These are phyloP conservation scores for Rhea americana DNA, from an alignment of 2,113 vertebrate species.

Conservation along the genomic window DNA sequence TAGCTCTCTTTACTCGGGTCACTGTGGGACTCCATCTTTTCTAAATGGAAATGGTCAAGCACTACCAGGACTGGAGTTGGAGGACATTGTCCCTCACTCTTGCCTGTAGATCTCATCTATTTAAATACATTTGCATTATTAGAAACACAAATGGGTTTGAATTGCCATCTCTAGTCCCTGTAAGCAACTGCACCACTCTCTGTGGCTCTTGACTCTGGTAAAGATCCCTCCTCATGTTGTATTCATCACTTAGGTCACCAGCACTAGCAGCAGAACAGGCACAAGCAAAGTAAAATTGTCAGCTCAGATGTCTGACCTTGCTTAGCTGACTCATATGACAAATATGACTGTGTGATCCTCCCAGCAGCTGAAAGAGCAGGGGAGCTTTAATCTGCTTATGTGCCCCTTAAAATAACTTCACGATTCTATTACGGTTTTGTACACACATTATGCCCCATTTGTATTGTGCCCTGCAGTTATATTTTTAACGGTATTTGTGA, in stretches of 20 bases:
- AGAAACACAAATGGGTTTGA: neutral
- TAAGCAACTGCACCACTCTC: neutral
- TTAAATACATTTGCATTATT: neutral
- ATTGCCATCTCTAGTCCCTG: neutral
- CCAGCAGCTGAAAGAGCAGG: too few relatives aligned
- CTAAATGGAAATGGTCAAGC: neutral
- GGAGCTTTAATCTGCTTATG: neutral
- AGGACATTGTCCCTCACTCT: neutral
- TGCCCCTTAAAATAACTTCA: neutral
- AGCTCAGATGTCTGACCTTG: neutral
- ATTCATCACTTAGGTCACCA: neutral
- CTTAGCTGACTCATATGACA: neutral
- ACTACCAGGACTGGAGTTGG: neutral
- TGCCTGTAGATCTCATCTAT: neutral
- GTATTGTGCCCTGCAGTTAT: neutral
- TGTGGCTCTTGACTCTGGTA: rapidly evolving
- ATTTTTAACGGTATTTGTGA: neutral
- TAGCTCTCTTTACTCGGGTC: neutral
- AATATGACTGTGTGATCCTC: neutral
- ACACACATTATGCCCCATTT: neutral
- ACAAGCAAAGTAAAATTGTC: neutral
- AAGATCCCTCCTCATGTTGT: neutral
- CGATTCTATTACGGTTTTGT: neutral
- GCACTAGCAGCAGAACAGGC: neutral
- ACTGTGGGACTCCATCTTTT: neutral